These are phyloP conservation scores for Hydrozoanthus tunicans DNA, from an alignment of 64 coral and sea anemone genomes.

Conservation along the genomic window DNA sequence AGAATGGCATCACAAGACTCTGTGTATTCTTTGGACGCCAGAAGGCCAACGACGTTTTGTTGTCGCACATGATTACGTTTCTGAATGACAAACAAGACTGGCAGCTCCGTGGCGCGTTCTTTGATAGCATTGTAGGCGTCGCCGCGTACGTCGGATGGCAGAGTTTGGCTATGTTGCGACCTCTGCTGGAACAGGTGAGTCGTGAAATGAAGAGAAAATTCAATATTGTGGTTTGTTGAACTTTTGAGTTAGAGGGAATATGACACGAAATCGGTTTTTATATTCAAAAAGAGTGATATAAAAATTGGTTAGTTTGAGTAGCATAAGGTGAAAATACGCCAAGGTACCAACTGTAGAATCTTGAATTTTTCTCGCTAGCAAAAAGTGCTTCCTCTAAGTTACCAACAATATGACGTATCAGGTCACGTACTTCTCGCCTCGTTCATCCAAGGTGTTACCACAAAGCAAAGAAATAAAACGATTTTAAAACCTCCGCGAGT, in stretches of 20 bases:
- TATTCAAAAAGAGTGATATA: no score
- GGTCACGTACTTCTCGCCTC: no score
- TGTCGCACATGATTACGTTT: slow-evolving; percentile 98
- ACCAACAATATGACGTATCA: no score
- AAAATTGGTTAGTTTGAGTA: no score
- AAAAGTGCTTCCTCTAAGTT: no score
- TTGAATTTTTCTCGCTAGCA: no score
- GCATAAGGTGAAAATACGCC: no score
- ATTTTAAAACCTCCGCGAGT: no score
- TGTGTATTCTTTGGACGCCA: slow-evolving; percentile 99
- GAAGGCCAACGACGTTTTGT: slow-evolving; percentile 91
- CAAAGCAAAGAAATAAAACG: no score
- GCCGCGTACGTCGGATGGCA: slow-evolving; percentile 98
- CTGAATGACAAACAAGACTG: slow-evolving; percentile 96
- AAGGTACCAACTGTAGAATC: no score
- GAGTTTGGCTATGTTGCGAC: slow-evolving; percentile 92
- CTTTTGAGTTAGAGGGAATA: background rate
- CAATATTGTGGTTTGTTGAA: background rate
- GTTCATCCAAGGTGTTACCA: no score
- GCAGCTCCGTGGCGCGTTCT: slow-evolving; percentile 92
- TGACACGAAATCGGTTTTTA: no score
- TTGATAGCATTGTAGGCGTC: slow-evolving; percentile 97
- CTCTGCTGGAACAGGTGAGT: slow-evolving; percentile 88
- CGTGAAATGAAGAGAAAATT: background rate
- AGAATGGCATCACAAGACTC: slow-evolving; percentile 94